These are phyloP conservation scores for Acleris laterana DNA, from an alignment of 2,888 invertebrate species.

Conservation along the genomic window DNA sequence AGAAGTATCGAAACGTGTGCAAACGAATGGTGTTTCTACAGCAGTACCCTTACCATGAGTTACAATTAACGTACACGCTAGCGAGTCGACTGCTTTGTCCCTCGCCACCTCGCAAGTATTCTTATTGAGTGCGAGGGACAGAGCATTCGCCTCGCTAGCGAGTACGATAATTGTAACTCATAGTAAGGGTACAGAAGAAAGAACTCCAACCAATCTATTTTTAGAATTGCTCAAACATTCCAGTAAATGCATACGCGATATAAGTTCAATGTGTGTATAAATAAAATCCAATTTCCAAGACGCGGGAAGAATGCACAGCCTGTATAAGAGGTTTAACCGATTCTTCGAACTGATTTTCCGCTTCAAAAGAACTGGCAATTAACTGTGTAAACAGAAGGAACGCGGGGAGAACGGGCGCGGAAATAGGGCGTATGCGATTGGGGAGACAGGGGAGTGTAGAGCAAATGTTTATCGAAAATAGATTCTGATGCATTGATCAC, in stretches of 20 bases:
- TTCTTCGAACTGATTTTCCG: conserved; percentile 33
- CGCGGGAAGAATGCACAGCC: conserved; percentile 17
- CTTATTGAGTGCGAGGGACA: too few relatives aligned
- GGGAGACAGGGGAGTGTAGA: not conserved
- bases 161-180: too few relatives aligned
- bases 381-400: conserved; percentile 30
- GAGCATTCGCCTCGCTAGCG: too few relatives aligned
- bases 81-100: too few relatives aligned
- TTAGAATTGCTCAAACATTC: too few relatives aligned
- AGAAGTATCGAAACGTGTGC: too few relatives aligned
- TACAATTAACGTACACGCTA: too few relatives aligned
- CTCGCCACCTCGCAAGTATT: too few relatives aligned
- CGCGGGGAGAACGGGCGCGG: conserved; percentile 3
- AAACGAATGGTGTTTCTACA: too few relatives aligned
- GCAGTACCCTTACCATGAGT: too few relatives aligned
- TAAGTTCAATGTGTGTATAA: not conserved
- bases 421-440: conserved; percentile 16
- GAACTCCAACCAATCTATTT: too few relatives aligned
- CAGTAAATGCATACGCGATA: not conserved
- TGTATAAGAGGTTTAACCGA: conserved; percentile 18
- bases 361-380: conserved; percentile 32
- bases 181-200: too few relatives aligned
- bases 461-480: conserved; percentile 15
- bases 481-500: not conserved
- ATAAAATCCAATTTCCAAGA: conserved; percentile 15